Percentiles rank a stretch among this genome's conserved stretches.
Conservation (phyloP, 1,140 invertebrate species). For the Conus ventricosus region DNA sequence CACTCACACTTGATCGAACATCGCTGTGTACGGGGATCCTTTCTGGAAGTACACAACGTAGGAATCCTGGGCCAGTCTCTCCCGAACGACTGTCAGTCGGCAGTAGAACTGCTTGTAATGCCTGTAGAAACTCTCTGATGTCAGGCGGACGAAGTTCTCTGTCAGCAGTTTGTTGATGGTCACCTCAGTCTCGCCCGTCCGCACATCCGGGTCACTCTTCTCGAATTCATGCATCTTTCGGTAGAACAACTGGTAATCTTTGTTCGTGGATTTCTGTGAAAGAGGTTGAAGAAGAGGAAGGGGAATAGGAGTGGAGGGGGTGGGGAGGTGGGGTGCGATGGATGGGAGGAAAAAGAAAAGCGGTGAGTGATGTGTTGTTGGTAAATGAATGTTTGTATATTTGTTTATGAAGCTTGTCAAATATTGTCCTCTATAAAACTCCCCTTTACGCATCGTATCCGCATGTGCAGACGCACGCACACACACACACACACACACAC, state of each 20-base stretch:
- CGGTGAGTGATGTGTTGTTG: too few relatives aligned
- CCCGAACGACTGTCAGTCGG: background rate
- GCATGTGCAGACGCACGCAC: too few relatives aligned
- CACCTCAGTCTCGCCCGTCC: background rate
- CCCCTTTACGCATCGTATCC: too few relatives aligned
- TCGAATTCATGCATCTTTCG: background rate
- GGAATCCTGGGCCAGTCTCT: constrained; percentile 7
- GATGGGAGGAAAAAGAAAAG: too few relatives aligned
- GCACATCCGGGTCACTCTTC: background rate
- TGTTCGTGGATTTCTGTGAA: background rate
- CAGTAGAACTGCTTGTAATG: background rate
- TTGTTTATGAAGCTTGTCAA: too few relatives aligned
- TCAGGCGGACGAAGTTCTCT: background rate
- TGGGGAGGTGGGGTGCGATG: too few relatives aligned
- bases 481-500: too few relatives aligned
- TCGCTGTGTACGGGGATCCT: background rate
- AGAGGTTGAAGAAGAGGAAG: background rate
- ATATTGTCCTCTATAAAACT: too few relatives aligned
- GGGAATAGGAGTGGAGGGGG: too few relatives aligned
- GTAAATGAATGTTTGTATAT: too few relatives aligned
- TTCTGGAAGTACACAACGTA: constrained; percentile 2
- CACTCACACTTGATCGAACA: constrained; percentile 12
- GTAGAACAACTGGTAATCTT: constrained; percentile 8
- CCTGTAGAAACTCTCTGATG: background rate
- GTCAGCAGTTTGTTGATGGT: background rate